Evolutionary conservation across 2,888 invertebrate genomes (phyloP).

Genomic region (Tachina fera): DNA sequence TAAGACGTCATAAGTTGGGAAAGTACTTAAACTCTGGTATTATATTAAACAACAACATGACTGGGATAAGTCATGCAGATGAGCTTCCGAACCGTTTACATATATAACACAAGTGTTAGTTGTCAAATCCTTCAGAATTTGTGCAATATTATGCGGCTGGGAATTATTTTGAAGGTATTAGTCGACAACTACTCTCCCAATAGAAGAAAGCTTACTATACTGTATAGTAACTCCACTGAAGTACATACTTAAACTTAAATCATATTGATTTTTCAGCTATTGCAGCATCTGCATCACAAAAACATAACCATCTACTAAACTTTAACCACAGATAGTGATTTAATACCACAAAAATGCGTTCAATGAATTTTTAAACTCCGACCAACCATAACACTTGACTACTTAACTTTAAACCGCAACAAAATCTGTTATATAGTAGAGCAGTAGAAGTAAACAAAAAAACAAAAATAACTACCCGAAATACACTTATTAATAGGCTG

Average conservation of each 20-base stretch:
- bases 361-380: slow-evolving; percentile 65
- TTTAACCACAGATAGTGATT: slow-evolving; percentile 47
- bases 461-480: slow-evolving; percentile 36
- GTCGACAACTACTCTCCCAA: too few species aligned
- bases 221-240: too few species aligned
- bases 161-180: too few species aligned
- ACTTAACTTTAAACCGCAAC: slow-evolving; percentile 46
- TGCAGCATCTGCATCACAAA: background rate
- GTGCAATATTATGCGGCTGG: too few species aligned
- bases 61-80: too few species aligned
- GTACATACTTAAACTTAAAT: background rate
- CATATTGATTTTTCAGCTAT: background rate
- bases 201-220: too few species aligned
- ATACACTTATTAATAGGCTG: slow-evolving; percentile 39
- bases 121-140: too few species aligned
- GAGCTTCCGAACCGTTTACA: too few species aligned
- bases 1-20: too few species aligned
- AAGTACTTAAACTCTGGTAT: too few species aligned
- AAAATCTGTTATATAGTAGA: slow-evolving; percentile 65
- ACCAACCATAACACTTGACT: slow-evolving; percentile 63
- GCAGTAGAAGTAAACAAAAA: slow-evolving; percentile 34
- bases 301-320: slow-evolving; percentile 40
- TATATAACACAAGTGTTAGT: too few species aligned
- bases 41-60: too few species aligned
- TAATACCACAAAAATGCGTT: slow-evolving; percentile 64